Percentiles rank a stretch among this genome's conserved stretches.
phyloP scores from a whole-genome alignment of 2,797 vertebrate genomes.

The Sebastes cheni region DNA sequence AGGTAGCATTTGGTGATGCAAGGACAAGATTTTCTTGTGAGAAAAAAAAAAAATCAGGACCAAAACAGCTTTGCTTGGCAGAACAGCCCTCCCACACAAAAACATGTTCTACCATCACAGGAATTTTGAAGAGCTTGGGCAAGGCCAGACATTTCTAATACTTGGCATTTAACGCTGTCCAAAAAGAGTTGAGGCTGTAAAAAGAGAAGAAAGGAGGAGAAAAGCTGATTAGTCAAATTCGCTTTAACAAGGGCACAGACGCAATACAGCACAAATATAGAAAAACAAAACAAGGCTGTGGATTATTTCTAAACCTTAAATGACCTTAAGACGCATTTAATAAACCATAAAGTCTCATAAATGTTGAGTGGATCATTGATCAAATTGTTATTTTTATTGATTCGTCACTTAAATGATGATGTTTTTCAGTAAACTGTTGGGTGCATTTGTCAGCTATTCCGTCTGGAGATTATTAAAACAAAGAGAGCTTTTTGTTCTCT shows the following conservation, averaged over 20 bases:
- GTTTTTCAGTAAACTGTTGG: neutral
- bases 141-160: conserved; percentile 76
- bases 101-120: conserved; percentile 84
- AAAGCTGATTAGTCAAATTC: conserved; percentile 68
- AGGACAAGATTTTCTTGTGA: conserved; percentile 74
- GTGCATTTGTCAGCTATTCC: neutral
- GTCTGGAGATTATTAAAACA: neutral
- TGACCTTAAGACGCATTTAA: neutral
- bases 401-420: neutral
- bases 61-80: conserved; percentile 84
- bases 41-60: conserved; percentile 69
- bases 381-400: neutral
- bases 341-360: neutral
- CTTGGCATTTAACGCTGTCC: conserved; percentile 76
- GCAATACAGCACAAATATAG: conserved; percentile 24
- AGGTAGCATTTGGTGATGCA: conserved; percentile 72
- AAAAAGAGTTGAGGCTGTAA: conserved; percentile 63
- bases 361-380: neutral
- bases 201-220: conserved; percentile 42
- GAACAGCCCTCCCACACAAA: conserved; percentile 85
- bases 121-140: conserved; percentile 78
- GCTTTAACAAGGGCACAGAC: conserved; percentile 30
- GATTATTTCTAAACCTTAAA: neutral
- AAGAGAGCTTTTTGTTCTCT: neutral
- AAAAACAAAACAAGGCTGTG: conserved; percentile 3